Conservation (phyloP, 2,113 vertebrate species). For the Semnornis frantzii region DNA sequence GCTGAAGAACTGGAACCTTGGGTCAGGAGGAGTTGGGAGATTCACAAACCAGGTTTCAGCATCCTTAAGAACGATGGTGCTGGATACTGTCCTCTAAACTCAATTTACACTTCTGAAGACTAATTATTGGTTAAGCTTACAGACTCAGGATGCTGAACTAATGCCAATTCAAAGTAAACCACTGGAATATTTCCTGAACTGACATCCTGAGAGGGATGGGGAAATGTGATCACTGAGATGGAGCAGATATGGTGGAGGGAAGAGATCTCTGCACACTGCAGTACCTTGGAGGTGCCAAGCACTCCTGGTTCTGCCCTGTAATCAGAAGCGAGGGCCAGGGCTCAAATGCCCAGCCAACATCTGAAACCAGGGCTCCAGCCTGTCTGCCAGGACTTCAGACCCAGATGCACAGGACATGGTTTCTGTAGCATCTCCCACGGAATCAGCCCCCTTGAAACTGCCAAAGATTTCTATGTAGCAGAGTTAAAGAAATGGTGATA, state of each 20-base stretch:
- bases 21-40: background rate
- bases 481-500: background rate
- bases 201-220: background rate
- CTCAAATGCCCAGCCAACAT: background rate
- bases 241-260: background rate
- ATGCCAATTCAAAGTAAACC: background rate
- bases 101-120: background rate
- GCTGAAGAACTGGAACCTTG: background rate
- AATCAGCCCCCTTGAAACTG: background rate
- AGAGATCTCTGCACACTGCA: background rate
- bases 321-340: background rate
- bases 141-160: background rate
- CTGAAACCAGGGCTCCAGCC: background rate
- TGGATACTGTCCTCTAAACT: no score
- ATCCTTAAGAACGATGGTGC: background rate
- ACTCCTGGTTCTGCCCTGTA: background rate
- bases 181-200: background rate
- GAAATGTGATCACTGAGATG: background rate
- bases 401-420: background rate
- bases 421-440: background rate
- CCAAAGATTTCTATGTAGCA: rapidly evolving
- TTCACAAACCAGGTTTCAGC: background rate
- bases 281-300: rapidly evolving
- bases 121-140: background rate
- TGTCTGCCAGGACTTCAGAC: background rate